Base-by-base conservation (phyloP, 2,888 invertebrate genomes). In the Pachymerium ferrugineum region DNA sequence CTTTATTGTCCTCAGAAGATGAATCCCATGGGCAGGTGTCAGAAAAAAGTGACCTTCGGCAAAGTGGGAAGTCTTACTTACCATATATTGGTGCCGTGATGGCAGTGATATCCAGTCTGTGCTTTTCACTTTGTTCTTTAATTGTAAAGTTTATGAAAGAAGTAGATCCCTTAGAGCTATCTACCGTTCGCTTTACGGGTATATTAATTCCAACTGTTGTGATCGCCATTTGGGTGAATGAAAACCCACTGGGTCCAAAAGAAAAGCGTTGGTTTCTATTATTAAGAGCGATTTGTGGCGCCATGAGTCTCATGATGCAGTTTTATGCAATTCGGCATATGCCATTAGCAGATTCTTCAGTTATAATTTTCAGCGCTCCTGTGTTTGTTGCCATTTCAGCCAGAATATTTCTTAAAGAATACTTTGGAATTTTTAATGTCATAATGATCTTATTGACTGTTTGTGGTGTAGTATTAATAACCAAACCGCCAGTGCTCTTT, bases 301-400 rank as follows among this genome's bases (percentile, higher is more conserved):
- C 94, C 19, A 90, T 92, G 0, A 92, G 93, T 0, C 84, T 95
- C 73, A 92, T 93, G 89, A 86, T 94, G 79, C 92, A 93, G 83
- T 95, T 94, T 81, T 94, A 93, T 82, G 94, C 95, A 8, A 93
- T 94, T 80, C 87, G 93, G 25, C 90, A 93, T 80, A 93, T 95
- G 91, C 93, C 94, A 0, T 83, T 95, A 76, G 94, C 93, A 30
- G 94, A 95, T 83, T 94, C 94, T 25, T 93, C 93, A 5, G 93
- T 93, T 2, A 91, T 93, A 76, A 93, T 94, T 29, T 94, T 94
- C 83, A 94, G 93, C 54, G 93, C 93, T 72, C 94, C 94, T 1
- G 94, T 95, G 31, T 94, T 95, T 85, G 94, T 94, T 38, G 91
- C 93, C 70, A 89, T 95, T 78, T 81, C 82, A 73, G 82, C 82